phyloP scores from a whole-genome alignment of 2,797 vertebrate genomes.

The Hydrolagus colliei region DNA sequence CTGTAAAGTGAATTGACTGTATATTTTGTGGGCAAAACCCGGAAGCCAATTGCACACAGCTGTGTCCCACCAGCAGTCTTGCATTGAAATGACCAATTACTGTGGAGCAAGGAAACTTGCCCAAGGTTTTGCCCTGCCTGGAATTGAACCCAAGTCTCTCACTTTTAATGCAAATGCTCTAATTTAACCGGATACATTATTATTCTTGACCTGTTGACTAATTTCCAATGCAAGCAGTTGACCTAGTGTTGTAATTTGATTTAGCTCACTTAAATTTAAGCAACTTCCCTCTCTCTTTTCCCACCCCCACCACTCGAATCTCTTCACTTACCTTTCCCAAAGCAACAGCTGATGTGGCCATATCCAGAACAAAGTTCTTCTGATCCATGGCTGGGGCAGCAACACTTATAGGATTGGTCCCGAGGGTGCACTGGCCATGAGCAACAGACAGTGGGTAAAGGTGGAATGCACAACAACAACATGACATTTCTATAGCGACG shows the following conservation, averaged over 20 bases:
- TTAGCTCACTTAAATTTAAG: not conserved
- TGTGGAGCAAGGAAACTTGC: no score
- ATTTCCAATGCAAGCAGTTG: not conserved
- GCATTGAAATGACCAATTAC: no score
- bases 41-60: no score
- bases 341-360: conserved; percentile 63
- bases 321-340: conserved; percentile 55
- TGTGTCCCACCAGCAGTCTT: no score
- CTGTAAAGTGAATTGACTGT: no score
- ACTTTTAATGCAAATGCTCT: no score
- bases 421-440: conserved; percentile 54
- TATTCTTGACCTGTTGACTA: not conserved
- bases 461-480: not conserved
- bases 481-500: no score
- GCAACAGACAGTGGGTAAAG: not conserved
- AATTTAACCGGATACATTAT: no score
- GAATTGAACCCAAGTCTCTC: no score
- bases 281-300: not conserved
- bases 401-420: conserved; percentile 63
- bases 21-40: no score
- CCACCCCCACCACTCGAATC: not conserved
- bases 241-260: not conserved
- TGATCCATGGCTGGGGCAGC: conserved; percentile 55
- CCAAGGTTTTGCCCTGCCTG: no score
- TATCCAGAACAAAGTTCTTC: conserved; percentile 66